Conservation (phyloP, 2,113 vertebrate species). For the Anarhynchus alexandrinus region DNA sequence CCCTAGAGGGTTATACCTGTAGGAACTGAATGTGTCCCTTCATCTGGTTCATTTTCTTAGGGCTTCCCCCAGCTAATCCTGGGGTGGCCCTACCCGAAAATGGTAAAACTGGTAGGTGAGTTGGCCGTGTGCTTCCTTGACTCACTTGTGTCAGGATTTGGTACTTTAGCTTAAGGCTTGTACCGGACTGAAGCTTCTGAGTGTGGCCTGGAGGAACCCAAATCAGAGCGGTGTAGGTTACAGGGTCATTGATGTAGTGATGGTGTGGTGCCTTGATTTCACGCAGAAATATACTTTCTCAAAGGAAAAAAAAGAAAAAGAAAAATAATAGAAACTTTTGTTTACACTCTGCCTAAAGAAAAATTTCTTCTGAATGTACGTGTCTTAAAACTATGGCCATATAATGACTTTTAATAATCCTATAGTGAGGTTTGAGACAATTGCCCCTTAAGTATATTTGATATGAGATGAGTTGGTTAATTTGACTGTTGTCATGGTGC, state of each 20-base stretch:
- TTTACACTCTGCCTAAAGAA: not conserved
- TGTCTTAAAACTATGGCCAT: not conserved
- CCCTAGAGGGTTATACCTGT: not conserved
- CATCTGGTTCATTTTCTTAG: not conserved
- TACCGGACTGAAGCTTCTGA: not conserved
- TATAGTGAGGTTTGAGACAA: not conserved
- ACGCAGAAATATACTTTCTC: not conserved
- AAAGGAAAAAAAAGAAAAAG: not conserved
- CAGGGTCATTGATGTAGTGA: not conserved
- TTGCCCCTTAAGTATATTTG: fast-evolving
- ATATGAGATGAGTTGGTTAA: not conserved
- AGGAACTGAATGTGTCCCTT: not conserved
- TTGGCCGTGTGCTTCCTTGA: fast-evolving
- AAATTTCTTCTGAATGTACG: not conserved
- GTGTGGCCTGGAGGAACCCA: not conserved
- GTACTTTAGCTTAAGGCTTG: not conserved
- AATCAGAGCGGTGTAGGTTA: not conserved
- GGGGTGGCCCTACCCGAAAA: not conserved
- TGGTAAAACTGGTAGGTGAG: fast-evolving
- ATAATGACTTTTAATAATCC: not conserved
- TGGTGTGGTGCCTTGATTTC: not conserved
- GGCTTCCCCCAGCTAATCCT: not conserved
- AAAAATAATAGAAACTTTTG: not conserved
- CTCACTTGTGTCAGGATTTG: not conserved
- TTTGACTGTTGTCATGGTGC: not conserved